Percentiles rank a stretch among this genome's conserved stretches.
Evolutionary conservation across 2,888 invertebrate species (phyloP).

Genomic region (Gasteruption jaculator): DNA sequence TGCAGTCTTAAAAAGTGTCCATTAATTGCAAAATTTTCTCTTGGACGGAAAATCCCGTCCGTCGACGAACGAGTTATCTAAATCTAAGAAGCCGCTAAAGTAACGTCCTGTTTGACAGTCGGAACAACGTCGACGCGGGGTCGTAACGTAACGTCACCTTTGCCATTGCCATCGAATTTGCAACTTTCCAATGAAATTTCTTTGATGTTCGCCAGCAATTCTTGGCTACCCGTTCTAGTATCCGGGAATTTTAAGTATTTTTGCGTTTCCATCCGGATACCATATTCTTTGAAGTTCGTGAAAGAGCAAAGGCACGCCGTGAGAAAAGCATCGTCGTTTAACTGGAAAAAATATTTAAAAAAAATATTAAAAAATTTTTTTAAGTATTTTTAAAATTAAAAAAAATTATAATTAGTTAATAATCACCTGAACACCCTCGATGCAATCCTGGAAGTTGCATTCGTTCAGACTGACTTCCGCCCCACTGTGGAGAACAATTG

Average conservation of each 20-base stretch:
- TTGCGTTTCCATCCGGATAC: conserved; percentile 54
- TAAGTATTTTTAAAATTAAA: conserved; percentile 8
- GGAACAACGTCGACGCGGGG: conserved; percentile 24
- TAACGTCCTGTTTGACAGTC: conserved; percentile 29
- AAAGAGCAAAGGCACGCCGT: conserved; percentile 46
- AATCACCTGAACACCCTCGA: conserved; percentile 44
- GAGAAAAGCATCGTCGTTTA: conserved; percentile 51
- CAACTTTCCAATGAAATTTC: conserved; percentile 38
- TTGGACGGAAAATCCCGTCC: too few relatives aligned
- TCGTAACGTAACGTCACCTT: conserved; percentile 38
- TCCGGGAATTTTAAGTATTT: conserved; percentile 32
- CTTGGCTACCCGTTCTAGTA: conserved; percentile 32
- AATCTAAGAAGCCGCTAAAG: too few relatives aligned
- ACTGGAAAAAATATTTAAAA: conserved; percentile 34
- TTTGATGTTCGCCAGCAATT: conserved; percentile 32
- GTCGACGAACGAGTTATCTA: too few relatives aligned
- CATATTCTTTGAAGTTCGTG: conserved; percentile 53
- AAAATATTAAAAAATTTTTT: conserved; percentile 3
- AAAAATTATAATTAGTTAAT: conserved; percentile 20
- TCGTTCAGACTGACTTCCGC: conserved; percentile 40
- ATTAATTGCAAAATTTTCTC: too few relatives aligned
- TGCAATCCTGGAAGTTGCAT: conserved; percentile 46
- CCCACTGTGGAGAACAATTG: conserved; percentile 47
- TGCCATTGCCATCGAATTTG: conserved; percentile 37
- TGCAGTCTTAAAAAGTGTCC: too few relatives aligned